Evolutionary conservation across 2,888 invertebrate species (phyloP).

Genomic region (Helleia helle): DNA sequence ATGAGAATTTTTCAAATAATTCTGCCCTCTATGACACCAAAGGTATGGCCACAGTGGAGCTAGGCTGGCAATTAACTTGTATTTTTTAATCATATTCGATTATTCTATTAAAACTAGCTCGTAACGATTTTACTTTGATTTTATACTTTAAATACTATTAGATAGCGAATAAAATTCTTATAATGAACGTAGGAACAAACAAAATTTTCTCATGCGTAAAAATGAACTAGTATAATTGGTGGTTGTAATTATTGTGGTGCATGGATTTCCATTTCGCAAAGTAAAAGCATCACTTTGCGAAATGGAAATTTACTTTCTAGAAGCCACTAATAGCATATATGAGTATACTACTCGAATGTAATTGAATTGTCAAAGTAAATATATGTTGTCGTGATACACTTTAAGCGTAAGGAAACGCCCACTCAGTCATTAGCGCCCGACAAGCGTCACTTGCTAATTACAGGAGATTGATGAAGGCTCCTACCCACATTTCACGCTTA

Average conservation of each 20-base stretch:
- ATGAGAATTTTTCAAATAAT: too few species aligned
- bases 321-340: background rate
- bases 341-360: background rate
- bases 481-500: slow-evolving; percentile 28
- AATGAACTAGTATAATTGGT: slow-evolving; percentile 3
- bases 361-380: slow-evolving; percentile 11
- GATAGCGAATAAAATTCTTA: slow-evolving; percentile 3
- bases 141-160: too few species aligned
- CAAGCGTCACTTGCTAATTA: slow-evolving; percentile 56
- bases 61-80: too few species aligned
- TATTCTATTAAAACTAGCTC: background rate
- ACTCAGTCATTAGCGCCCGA: slow-evolving; percentile 44
- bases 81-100: too few species aligned
- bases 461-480: slow-evolving; percentile 56
- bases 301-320: slow-evolving; percentile 9
- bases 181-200: too few species aligned
- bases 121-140: background rate
- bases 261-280: slow-evolving; percentile 9
- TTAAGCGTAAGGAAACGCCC: slow-evolving; percentile 19
- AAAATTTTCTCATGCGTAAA: slow-evolving; percentile 1
- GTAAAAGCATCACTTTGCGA: slow-evolving; percentile 10
- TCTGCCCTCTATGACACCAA: too few species aligned
- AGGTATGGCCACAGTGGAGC: too few species aligned
- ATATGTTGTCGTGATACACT: slow-evolving; percentile 10
- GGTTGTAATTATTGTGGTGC: background rate